A percentile compares a stretch with the other conserved stretches of the same genome.
Conservation (phyloP, 2,797 vertebrate genomes). For the Sebastes itinus region DNA sequence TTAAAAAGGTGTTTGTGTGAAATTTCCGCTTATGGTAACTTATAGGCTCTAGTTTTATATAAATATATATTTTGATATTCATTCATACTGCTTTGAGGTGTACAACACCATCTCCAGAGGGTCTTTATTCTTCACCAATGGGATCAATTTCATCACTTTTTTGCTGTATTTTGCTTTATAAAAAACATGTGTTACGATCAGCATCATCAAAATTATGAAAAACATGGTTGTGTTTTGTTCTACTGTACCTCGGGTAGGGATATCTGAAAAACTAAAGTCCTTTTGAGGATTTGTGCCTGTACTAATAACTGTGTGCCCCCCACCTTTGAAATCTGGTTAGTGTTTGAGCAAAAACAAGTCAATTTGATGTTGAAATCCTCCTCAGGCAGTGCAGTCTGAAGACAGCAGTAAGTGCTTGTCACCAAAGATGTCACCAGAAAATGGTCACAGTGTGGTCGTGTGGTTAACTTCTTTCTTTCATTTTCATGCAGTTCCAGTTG, state of each 20-base stretch:
- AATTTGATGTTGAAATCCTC: slow-evolving; percentile 8
- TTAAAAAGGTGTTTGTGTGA: too few species aligned
- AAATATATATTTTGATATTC: background rate
- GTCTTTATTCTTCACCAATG: too few species aligned
- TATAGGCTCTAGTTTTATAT: background rate
- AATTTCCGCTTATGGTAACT: background rate
- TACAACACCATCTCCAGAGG: background rate
- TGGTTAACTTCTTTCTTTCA: background rate
- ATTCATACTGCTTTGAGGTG: background rate
- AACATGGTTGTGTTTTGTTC: background rate
- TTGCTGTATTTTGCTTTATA: background rate
- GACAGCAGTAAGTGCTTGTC: background rate
- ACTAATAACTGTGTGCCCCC: background rate
- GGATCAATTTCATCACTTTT: background rate
- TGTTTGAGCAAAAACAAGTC: background rate
- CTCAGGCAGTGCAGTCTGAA: background rate
- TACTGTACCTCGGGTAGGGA: background rate
- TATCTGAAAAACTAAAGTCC: too few species aligned
- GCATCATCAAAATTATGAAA: background rate
- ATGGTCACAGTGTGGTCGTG: background rate
- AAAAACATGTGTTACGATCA: background rate
- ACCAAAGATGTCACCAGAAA: slow-evolving; percentile 1
- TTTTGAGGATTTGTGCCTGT: too few species aligned
- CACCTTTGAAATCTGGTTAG: background rate
- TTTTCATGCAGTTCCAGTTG: background rate